These are phyloP conservation scores for Lamprotornis superbus DNA, from an alignment of 2,113 vertebrate genomes.

Conservation along the genomic window DNA sequence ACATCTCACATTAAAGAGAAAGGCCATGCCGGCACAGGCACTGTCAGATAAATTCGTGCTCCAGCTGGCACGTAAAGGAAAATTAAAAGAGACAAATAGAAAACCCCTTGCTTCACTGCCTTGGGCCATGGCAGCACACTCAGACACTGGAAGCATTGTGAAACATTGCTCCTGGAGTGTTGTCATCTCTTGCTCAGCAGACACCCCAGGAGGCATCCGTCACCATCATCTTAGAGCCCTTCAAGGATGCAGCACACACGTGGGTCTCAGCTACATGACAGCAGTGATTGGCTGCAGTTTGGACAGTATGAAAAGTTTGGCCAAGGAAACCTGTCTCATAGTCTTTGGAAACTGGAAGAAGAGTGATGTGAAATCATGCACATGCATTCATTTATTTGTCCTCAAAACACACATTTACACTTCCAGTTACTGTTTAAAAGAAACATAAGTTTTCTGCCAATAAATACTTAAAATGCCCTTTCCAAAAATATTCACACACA, in stretches of 20 bases:
- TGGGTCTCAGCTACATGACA: not conserved
- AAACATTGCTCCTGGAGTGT: not conserved
- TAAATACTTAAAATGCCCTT: not conserved
- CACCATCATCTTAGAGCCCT: not conserved
- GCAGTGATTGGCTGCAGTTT: fast-evolving
- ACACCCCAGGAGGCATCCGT: not conserved
- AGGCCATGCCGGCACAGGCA: not conserved
- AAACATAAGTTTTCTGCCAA: not conserved
- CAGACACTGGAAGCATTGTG: not conserved
- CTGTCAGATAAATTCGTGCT: not conserved
- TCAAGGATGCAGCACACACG: fast-evolving
- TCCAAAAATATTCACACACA: not conserved
- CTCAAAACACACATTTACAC: not conserved
- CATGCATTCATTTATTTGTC: not conserved
- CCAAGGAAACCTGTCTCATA: not conserved
- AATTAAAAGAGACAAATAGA: not conserved
- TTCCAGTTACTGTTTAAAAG: not conserved
- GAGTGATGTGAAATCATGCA: not conserved
- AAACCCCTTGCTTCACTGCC: not conserved
- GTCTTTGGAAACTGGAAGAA: not conserved
- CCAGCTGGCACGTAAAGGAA: not conserved
- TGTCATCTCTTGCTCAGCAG: not conserved
- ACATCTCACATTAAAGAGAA: not conserved
- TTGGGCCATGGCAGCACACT: not conserved
- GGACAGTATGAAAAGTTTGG: not conserved